Conservation (phyloP, 2,888 invertebrate species). For the Villa cingulata region DNA sequence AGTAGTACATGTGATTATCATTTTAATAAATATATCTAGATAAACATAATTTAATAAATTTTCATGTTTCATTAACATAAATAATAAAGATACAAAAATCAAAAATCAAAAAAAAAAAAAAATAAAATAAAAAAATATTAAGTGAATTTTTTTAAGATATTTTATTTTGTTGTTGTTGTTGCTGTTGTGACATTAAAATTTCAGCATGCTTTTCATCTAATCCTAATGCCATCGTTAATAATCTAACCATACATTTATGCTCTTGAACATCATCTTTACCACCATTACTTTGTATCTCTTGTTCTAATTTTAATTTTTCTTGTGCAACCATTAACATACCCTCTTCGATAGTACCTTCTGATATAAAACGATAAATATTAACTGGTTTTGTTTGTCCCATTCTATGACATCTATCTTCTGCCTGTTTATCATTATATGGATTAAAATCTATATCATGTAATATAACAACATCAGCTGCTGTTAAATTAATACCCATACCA, state of each 20-base stretch:
- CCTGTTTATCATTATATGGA: conserved; percentile 96
- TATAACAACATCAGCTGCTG: conserved; percentile 87
- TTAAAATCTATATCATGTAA: conserved; percentile 98
- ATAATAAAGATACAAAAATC: no score
- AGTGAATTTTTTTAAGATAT: neutral
- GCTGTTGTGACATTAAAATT: conserved; percentile 22
- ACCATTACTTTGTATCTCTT: conserved; percentile 47
- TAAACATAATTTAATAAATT: no score
- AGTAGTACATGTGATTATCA: no score
- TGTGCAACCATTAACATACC: conserved; percentile 80
- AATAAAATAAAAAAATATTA: no score
- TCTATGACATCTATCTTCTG: conserved; percentile 77
- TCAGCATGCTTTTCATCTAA: conserved; percentile 30
- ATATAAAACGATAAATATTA: conserved; percentile 69
- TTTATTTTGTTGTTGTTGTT: conserved; percentile 9
- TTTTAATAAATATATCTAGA: no score
- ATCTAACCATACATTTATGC: conserved; percentile 63
- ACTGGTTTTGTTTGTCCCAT: conserved; percentile 74
- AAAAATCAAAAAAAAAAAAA: no score
- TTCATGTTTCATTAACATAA: no score
- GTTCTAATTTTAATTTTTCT: conserved; percentile 82
- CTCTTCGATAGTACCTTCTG: conserved; percentile 82
- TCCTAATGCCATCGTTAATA: conserved; percentile 66
- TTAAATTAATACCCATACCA: conserved; percentile 89
- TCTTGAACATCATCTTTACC: conserved; percentile 48